Conservation (phyloP, 2,888 invertebrate genomes). For the Conchocele bisecta region DNA sequence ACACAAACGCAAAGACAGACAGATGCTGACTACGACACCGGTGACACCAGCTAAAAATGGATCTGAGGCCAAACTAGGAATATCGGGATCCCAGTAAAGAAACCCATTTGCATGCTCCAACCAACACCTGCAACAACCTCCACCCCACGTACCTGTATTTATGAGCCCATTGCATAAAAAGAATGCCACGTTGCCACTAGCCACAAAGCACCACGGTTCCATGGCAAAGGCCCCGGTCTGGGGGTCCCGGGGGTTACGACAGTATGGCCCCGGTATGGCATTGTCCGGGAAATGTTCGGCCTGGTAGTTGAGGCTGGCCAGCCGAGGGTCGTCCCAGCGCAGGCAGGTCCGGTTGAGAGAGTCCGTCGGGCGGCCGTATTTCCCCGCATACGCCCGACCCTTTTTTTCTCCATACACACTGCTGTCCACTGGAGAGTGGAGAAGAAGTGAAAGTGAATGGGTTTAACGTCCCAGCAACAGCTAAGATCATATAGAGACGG, state of each 20-base stretch:
- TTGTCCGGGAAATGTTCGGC: slow-evolving; percentile 47
- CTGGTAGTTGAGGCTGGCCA: not conserved
- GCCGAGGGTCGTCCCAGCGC: slow-evolving; percentile 57
- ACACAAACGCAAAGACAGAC: too few relatives aligned
- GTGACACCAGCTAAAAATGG: too few relatives aligned
- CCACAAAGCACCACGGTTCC: slow-evolving; percentile 53
- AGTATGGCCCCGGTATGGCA: slow-evolving; percentile 56
- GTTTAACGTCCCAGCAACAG: too few relatives aligned
- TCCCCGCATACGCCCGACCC: slow-evolving; percentile 60
- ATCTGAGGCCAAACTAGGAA: too few relatives aligned
- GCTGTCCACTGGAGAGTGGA: too few relatives aligned
- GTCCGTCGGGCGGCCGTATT: slow-evolving; percentile 27
- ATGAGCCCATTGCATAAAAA: slow-evolving; percentile 26
- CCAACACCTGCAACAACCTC: too few relatives aligned
- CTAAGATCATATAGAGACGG: too few relatives aligned
- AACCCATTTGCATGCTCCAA: too few relatives aligned
- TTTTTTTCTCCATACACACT: slow-evolving; percentile 57
- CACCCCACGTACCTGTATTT: slow-evolving; percentile 28
- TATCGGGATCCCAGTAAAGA: too few relatives aligned
- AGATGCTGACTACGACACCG: too few relatives aligned
- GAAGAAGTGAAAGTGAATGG: too few relatives aligned
- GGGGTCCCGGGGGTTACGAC: slow-evolving; percentile 49
- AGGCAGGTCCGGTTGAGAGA: slow-evolving; percentile 36
- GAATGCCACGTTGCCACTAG: not conserved
- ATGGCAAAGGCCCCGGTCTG: not conserved